Evolutionary conservation across 2,113 vertebrate species (phyloP), one percentile per base, ranked within the genome.

Genomic region (Callospermophilus lateralis): DNA sequence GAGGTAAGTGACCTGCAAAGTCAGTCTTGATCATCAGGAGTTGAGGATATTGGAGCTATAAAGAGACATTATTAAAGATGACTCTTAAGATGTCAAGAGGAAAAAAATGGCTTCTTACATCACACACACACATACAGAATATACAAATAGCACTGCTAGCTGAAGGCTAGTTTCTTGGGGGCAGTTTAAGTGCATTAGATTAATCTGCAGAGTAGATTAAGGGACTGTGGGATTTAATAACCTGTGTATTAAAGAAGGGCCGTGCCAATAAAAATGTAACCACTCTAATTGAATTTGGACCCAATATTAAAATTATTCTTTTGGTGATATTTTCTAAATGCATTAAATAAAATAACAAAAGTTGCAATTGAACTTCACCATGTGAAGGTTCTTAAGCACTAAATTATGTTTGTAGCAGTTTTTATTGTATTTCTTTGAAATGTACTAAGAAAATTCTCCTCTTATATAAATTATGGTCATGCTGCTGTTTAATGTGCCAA

Each of bases 401-500:
- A 70, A 84, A 93, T 96, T 95, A 93, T 95, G 73, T 83, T 96
- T 19, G 81, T 96, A 15, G 11, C 68, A 22, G 3, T 39, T 97
- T 97, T 96, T 96, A 67, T 78, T 32, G 77, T 91, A 32, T 42
- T 63, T 72, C 88, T 85, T 83, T 93, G 73, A 89, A 84, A n/a
- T 79, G 68, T 89, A 87, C 92, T 85, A 88, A 93, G 77, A 90
- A 97, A 94, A 48, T 90, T 97, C 73, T 97, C 68, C 6, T 81
- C 94, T 97, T 96, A 93, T 80, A 70, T 94, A 96, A 97, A 96
- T 97, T 97, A 80, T 96, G 95, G 89, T 72, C 93, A 92, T 90
- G 88, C 78, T 76, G 67, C 51, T 79, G 1, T 94, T 96, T 97
- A 93, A 30, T 88, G 67, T 58, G 7, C 95, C 96, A 67, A 81